These are phyloP conservation scores for Turnix velox DNA, from an alignment of 2,113 vertebrate genomes.

Conservation along the genomic window DNA sequence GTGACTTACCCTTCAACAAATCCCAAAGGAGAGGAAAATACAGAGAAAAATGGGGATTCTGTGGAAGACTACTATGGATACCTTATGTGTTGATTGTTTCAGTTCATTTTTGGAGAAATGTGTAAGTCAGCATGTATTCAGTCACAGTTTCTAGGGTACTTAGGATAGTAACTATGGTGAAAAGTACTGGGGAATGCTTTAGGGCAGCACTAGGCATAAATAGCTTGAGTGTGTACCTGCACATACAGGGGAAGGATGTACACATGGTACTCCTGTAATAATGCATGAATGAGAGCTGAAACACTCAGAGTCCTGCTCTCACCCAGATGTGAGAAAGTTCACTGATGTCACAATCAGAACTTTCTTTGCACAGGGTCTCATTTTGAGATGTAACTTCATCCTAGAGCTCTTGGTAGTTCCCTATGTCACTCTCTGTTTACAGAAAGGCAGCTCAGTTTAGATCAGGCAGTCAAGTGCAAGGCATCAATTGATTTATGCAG, in stretches of 20 bases:
- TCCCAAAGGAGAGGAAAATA: neutral
- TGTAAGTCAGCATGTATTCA: neutral
- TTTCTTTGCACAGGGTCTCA: neutral
- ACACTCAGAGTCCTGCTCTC: neutral
- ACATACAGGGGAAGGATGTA: neutral
- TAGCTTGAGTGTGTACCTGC: rapidly evolving
- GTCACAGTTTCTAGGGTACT: neutral
- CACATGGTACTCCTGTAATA: neutral
- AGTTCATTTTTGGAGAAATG: neutral
- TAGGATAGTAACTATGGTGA: neutral
- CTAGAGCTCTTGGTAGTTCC: neutral
- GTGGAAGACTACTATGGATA: neutral
- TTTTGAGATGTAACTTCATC: neutral
- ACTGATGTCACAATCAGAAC: neutral
- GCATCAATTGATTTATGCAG: neutral
- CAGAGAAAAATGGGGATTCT: neutral
- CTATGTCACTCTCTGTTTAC: neutral
- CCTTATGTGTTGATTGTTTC: neutral
- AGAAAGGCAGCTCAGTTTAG: neutral
- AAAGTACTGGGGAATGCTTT: neutral
- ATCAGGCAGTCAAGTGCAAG: neutral
- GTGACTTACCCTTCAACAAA: neutral
- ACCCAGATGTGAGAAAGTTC: neutral
- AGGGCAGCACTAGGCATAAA: neutral
- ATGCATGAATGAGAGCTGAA: neutral